phyloP scores from a whole-genome alignment of 2,888 invertebrate genomes.

The Agrotis clavis region DNA sequence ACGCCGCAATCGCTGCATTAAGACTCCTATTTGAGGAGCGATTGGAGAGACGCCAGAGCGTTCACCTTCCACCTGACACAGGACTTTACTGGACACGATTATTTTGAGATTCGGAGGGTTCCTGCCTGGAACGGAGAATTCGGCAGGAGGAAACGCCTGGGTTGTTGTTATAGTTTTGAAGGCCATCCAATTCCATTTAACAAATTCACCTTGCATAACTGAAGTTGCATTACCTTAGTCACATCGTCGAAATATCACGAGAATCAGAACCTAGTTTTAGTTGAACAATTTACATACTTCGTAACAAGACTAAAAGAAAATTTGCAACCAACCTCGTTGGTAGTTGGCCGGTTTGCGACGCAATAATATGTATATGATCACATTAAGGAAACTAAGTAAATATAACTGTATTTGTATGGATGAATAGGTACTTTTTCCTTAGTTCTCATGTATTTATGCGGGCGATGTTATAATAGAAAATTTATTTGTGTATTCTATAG shows the following conservation, averaged over 20 bases:
- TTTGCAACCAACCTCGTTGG: conserved; percentile 25
- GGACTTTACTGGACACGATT: too few relatives aligned
- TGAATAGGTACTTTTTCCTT: conserved; percentile 3
- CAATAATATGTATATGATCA: conserved; percentile 25
- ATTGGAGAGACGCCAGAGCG: too few relatives aligned
- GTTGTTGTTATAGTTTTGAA: too few relatives aligned
- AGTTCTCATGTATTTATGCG: not conserved
- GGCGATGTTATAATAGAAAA: not conserved
- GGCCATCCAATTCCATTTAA: too few relatives aligned
- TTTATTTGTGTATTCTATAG: not conserved
- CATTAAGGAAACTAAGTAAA: conserved; percentile 44
- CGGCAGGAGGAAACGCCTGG: too few relatives aligned
- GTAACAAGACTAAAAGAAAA: conserved; percentile 34
- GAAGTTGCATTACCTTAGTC: conserved; percentile 15
- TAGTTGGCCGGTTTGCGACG: not conserved
- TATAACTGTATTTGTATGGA: conserved; percentile 10
- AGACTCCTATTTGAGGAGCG: too few relatives aligned
- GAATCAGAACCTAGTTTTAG: conserved; percentile 20
- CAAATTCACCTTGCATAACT: not conserved
- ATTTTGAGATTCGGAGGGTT: too few relatives aligned
- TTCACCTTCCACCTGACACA: too few relatives aligned
- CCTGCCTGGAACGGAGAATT: too few relatives aligned
- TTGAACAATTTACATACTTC: conserved; percentile 24
- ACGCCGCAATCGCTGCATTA: too few relatives aligned
- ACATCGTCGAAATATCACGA: conserved; percentile 17